A percentile compares a stretch with the other conserved stretches of the same genome.
phyloP scores from a whole-genome alignment of 2,113 vertebrate species.

The Dicentrarchus labrax region DNA sequence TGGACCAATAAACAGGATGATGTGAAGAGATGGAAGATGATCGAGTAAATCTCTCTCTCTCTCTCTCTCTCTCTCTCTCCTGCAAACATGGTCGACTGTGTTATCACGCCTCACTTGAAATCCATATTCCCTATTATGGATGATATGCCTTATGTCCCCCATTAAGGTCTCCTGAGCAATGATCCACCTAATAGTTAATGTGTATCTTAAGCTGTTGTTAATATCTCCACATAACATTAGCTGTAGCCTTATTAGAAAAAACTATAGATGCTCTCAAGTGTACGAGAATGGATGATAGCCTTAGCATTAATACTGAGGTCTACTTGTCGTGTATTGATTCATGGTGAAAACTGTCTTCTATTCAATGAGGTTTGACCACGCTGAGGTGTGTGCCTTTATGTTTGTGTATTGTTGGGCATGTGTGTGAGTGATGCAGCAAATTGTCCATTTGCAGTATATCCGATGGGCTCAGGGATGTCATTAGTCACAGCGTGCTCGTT shows the following conservation, averaged over 20 bases:
- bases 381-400: constrained; percentile 60
- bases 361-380: constrained; percentile 67
- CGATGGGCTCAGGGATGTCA: constrained; percentile 84
- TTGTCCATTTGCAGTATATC: constrained; percentile 84
- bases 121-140: constrained; percentile 62
- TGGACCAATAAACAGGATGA: constrained; percentile 73
- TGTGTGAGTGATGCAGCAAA: constrained; percentile 80
- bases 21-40: constrained; percentile 59
- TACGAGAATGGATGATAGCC: constrained; percentile 52
- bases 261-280: constrained; percentile 47
- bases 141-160: constrained; percentile 50
- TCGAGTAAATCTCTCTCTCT: constrained; percentile 58
- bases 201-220: constrained; percentile 60
- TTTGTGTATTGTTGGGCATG: constrained; percentile 70
- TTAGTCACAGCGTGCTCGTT: constrained; percentile 85
- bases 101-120: constrained; percentile 58
- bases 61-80: constrained; percentile 46
- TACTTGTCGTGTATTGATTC: constrained; percentile 70
- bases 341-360: constrained; percentile 49
- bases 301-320: constrained; percentile 45
- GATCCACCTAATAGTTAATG: constrained; percentile 58
- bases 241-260: constrained; percentile 54
- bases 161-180: constrained; percentile 61
- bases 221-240: constrained; percentile 56
- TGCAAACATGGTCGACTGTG: constrained; percentile 40